These are phyloP conservation scores for Actenoides lindsayi DNA, from an alignment of 2,113 vertebrate species.

Conservation along the genomic window DNA sequence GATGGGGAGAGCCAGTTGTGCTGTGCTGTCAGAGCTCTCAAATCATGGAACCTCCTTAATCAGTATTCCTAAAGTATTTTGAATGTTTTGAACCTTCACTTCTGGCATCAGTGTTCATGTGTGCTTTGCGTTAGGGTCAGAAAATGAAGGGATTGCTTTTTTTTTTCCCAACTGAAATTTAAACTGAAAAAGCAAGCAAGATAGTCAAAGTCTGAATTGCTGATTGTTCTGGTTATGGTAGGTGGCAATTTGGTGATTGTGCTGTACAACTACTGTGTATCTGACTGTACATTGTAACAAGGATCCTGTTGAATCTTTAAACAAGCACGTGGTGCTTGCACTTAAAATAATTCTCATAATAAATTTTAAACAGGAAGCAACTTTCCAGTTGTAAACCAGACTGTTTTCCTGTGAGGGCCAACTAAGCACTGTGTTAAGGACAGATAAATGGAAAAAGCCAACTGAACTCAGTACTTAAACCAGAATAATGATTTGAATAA, in stretches of 20 bases:
- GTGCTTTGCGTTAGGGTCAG: neutral
- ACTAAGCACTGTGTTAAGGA: neutral
- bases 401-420: neutral
- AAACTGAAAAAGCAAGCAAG: neutral
- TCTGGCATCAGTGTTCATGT: neutral
- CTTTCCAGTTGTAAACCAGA: neutral
- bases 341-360: neutral
- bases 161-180: neutral
- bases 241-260: neutral
- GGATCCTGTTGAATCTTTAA: neutral
- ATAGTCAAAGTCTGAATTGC: neutral
- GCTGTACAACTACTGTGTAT: neutral
- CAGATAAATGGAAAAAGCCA: neutral
- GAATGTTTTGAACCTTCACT: neutral
- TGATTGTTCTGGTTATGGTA: neutral
- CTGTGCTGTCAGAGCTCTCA: neutral
- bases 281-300: neutral
- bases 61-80: neutral
- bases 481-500: neutral
- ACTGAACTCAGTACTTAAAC: neutral
- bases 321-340: neutral
- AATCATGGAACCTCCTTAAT: neutral
- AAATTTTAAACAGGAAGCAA: neutral
- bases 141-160: neutral
- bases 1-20: neutral